Evolutionary conservation across 1,140 invertebrate species (phyloP).

Genomic region (Cotesia glomerata): DNA sequence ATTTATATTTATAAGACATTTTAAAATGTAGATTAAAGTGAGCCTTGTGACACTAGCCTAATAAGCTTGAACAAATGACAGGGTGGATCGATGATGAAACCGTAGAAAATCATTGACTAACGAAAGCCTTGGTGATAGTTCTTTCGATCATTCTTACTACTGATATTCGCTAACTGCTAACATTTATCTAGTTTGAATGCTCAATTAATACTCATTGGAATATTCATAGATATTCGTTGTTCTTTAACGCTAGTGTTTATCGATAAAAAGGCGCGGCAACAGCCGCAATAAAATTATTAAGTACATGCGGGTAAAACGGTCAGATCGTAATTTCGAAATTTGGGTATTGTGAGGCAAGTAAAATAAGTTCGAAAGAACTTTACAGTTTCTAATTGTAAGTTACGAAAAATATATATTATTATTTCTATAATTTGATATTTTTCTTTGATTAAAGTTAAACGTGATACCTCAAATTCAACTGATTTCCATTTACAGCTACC

Average conservation of each 20-base stretch:
- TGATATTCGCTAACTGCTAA: background rate
- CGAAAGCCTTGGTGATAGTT: constrained; percentile 6
- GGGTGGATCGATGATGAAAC: constrained; percentile 60
- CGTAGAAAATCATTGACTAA: constrained; percentile 53
- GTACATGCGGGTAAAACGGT: constrained; percentile 56
- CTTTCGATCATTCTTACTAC: background rate
- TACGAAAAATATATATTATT: background rate
- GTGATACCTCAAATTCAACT: constrained; percentile 5
- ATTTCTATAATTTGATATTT: background rate
- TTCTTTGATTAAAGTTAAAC: background rate
- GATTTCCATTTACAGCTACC: constrained; percentile 39
- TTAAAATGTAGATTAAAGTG: constrained; percentile 57
- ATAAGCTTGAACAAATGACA: constrained; percentile 56
- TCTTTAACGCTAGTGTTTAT: background rate
- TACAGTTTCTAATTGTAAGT: background rate
- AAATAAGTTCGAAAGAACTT: background rate
- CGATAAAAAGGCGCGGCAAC: background rate
- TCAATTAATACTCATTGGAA: background rate
- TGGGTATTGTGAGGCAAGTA: constrained; percentile 53
- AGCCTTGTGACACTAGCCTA: constrained; percentile 57
- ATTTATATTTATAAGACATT: constrained; percentile 24
- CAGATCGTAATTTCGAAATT: constrained; percentile 58
- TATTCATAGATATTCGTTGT: background rate
- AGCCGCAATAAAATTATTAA: background rate
- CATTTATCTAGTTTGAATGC: background rate